These are phyloP conservation scores for Aythya baeri DNA, from an alignment of 2,113 vertebrate species.

Conservation along the genomic window DNA sequence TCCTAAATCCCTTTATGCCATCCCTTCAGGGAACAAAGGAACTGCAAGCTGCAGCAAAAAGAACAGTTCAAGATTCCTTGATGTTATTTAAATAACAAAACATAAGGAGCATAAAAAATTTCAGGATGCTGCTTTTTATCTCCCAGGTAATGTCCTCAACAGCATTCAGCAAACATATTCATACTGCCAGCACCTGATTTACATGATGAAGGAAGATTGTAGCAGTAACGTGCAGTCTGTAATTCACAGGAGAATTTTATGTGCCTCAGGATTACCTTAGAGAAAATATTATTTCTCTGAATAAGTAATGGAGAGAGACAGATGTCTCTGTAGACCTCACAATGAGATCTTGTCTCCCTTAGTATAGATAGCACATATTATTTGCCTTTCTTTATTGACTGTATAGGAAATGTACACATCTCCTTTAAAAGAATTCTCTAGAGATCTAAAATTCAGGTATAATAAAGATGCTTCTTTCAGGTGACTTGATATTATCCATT, in stretches of 20 bases:
- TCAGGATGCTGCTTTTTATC: not conserved
- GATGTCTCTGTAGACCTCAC: not conserved
- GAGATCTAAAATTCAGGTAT: not conserved
- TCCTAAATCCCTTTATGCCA: not conserved
- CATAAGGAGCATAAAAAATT: not conserved
- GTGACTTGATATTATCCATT: not conserved
- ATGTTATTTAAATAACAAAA: not conserved
- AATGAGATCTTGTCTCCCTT: not conserved
- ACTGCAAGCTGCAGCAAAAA: not conserved
- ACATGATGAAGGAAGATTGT: not conserved
- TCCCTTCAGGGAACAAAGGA: not conserved
- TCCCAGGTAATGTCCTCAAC: not conserved
- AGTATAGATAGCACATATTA: not conserved
- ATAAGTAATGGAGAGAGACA: not conserved
- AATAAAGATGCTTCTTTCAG: not conserved
- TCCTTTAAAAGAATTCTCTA: not conserved
- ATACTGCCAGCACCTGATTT: not conserved
- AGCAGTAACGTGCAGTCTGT: fast-evolving
- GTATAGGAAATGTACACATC: not conserved
- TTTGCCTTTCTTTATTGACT: not conserved
- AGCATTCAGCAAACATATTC: not conserved
- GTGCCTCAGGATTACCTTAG: not conserved
- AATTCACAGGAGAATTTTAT: not conserved
- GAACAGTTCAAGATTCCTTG: not conserved
- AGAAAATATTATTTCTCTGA: conserved; percentile 5